These are phyloP conservation scores for Dendrocincla fuliginosa DNA, from an alignment of 2,797 vertebrate genomes.

Conservation along the genomic window DNA sequence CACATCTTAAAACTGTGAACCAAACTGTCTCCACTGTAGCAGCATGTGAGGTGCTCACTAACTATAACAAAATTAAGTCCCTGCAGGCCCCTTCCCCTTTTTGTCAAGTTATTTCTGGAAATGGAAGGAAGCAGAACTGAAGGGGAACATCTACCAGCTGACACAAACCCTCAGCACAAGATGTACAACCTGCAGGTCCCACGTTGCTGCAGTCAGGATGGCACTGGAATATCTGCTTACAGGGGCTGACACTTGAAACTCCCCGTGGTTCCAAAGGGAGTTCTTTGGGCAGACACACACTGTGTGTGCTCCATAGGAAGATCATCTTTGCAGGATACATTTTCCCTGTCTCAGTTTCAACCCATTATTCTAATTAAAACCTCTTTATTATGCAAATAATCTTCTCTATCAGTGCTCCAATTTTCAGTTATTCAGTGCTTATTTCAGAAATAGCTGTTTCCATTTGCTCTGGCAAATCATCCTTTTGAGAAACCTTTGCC, in stretches of 20 bases:
- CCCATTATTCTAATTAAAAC: not conserved
- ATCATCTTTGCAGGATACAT: not conserved
- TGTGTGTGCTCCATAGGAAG: fast-evolving
- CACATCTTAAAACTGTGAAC: not conserved
- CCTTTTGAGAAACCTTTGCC: not conserved
- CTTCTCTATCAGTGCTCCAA: not conserved
- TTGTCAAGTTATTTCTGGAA: not conserved
- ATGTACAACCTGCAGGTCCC: not conserved
- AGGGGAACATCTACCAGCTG: not conserved
- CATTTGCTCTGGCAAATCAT: not conserved
- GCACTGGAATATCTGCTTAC: not conserved
- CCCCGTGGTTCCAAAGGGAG: not conserved
- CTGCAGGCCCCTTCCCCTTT: not conserved
- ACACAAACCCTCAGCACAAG: not conserved
- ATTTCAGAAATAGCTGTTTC: not conserved
- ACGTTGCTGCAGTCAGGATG: not conserved
- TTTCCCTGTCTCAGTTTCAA: not conserved
- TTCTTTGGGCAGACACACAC: not conserved
- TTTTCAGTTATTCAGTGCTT: not conserved
- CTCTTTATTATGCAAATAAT: not conserved
- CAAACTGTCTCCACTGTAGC: not conserved
- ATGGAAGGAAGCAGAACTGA: not conserved
- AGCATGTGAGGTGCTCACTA: not conserved
- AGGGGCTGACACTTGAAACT: not conserved
- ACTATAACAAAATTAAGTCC: not conserved